These are phyloP conservation scores for Aphelinus atriplicis DNA, from an alignment of 1,140 invertebrate species.

Conservation along the genomic window DNA sequence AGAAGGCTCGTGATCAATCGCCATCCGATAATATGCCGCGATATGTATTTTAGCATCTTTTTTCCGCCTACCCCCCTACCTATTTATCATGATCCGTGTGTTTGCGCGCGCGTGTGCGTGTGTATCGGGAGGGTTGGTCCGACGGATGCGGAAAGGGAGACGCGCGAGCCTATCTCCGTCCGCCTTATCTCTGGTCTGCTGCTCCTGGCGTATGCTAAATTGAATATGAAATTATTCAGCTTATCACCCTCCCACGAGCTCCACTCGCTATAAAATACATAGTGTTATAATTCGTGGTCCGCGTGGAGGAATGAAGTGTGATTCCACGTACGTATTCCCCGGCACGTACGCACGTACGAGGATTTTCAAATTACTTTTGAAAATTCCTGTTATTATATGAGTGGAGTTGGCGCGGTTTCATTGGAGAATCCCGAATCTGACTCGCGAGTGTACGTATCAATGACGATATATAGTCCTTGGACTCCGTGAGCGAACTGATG, in stretches of 20 bases:
- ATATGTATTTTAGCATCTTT: slow-evolving; percentile 31
- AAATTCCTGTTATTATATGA: too few relatives aligned
- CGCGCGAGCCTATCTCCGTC: slow-evolving; percentile 48
- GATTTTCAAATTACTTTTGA: too few relatives aligned
- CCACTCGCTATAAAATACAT: too few relatives aligned
- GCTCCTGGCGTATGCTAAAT: slow-evolving; percentile 63
- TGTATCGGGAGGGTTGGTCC: slow-evolving; percentile 43
- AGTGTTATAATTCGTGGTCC: slow-evolving; percentile 21
- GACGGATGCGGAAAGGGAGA: slow-evolving; percentile 43
- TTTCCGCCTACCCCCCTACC: slow-evolving; percentile 29
- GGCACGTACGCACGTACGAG: too few relatives aligned
- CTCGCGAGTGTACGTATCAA: too few relatives aligned
- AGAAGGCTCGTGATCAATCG: slow-evolving; percentile 18
- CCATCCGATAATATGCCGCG: slow-evolving; percentile 24
- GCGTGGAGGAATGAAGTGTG: too few relatives aligned
- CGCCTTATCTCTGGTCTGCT: slow-evolving; percentile 57
- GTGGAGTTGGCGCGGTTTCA: too few relatives aligned
- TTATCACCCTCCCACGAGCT: slow-evolving; percentile 54
- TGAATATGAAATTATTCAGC: slow-evolving; percentile 68
- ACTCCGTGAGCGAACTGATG: too few relatives aligned
- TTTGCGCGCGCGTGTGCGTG: slow-evolving; percentile 40
- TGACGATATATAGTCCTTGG: too few relatives aligned
- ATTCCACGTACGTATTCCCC: too few relatives aligned
- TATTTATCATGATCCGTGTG: slow-evolving; percentile 52
- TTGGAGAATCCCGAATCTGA: too few relatives aligned